Evolutionary conservation across 2,113 vertebrate species (phyloP).

Genomic region (Peromyscus maniculatus): DNA sequence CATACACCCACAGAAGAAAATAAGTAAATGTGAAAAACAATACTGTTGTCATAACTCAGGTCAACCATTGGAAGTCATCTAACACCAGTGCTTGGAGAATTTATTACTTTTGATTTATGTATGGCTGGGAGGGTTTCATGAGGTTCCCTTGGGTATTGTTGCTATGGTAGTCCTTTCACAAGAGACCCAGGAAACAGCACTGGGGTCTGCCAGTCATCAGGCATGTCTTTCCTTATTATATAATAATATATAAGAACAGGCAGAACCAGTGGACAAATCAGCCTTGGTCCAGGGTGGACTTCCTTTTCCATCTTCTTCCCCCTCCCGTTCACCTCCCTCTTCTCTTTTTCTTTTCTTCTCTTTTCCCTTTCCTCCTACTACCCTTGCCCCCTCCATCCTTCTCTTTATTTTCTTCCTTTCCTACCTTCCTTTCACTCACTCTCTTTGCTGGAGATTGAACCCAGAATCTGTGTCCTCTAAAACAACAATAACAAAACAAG

Average conservation of each 20-base stretch:
- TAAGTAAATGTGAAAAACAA: neutral
- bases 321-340: fast-evolving
- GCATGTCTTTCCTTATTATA: neutral
- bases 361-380: neutral
- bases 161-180: neutral
- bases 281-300: neutral
- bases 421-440: neutral
- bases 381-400: too few species aligned
- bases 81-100: neutral
- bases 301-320: neutral
- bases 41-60: neutral
- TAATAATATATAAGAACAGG: neutral
- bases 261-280: neutral
- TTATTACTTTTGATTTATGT: neutral
- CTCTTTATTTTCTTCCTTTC: neutral
- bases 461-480: too few species aligned
- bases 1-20: neutral
- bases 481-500: neutral
- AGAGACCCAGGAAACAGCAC: neutral
- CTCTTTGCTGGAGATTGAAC: neutral
- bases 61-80: too few species aligned
- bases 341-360: too few species aligned
- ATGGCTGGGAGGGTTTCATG: neutral
- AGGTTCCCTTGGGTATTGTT: neutral
- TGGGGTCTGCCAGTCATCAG: neutral